Conservation (phyloP, 2,888 invertebrate genomes). For the Chloroclysta siterata region DNA sequence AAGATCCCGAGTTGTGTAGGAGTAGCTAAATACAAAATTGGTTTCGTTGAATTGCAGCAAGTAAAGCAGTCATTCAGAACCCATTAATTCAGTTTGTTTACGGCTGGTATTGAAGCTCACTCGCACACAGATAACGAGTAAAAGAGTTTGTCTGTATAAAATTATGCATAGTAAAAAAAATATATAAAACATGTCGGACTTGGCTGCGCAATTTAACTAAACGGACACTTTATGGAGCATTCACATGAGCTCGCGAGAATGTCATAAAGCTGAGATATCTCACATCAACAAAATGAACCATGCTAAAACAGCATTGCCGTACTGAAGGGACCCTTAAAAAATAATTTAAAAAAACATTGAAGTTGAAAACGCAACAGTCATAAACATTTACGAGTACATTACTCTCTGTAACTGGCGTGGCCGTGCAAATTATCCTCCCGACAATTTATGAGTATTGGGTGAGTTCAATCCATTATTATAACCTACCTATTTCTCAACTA, state of each 20-base stretch:
- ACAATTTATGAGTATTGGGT: constrained; percentile 54
- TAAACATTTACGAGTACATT: constrained; percentile 84
- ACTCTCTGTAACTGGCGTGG: constrained; percentile 70
- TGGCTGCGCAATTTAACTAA: constrained; percentile 32
- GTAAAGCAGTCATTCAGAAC: constrained; percentile 63
- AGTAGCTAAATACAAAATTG: constrained; percentile 75
- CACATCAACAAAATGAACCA: constrained; percentile 62
- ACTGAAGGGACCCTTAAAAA: constrained; percentile 61
- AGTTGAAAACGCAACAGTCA: constrained; percentile 69
- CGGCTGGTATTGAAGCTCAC: constrained; percentile 34
- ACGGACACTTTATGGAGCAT: constrained; percentile 46
- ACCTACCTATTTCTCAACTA: constrained; percentile 5
- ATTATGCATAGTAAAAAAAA: constrained; percentile 13
- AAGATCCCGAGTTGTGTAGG: constrained; percentile 70
- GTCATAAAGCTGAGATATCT: constrained; percentile 68
- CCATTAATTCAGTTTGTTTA: constrained; percentile 64
- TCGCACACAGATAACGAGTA: neutral
- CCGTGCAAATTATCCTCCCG: constrained; percentile 66
- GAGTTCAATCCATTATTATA: constrained; percentile 45
- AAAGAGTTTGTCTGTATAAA: constrained; percentile 4
- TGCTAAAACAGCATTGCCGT: constrained; percentile 53
- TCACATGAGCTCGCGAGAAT: constrained; percentile 51
- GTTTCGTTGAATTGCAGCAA: constrained; percentile 70
- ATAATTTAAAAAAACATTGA: constrained; percentile 73
- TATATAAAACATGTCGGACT: constrained; percentile 15